phyloP scores from a whole-genome alignment of 1,140 invertebrate genomes.

The Halesus radiatus region DNA sequence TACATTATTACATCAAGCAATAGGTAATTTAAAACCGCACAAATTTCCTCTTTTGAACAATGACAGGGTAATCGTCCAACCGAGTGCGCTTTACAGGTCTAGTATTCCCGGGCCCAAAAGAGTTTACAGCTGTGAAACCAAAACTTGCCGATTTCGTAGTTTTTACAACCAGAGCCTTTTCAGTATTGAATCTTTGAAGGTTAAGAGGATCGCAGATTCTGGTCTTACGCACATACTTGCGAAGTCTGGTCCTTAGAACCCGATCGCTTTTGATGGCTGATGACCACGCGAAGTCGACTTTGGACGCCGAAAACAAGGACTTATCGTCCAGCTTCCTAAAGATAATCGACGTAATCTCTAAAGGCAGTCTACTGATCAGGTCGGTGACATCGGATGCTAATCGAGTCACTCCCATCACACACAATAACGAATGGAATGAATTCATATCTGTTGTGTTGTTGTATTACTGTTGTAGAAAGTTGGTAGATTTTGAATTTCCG shows the following conservation, averaged over 20 bases:
- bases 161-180: background rate
- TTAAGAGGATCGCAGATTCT: constrained; percentile 3
- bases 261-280: constrained; percentile 10
- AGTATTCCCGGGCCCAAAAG: background rate
- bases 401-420: no score
- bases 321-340: constrained; percentile 14
- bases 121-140: background rate
- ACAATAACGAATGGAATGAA: no score
- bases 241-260: constrained; percentile 12
- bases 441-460: no score
- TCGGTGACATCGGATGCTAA: no score
- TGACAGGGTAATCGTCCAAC: background rate
- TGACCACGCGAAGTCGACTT: constrained; percentile 11
- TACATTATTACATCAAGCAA: no score
- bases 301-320: background rate
- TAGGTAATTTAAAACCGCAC: background rate
- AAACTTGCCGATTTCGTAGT: background rate
- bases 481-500: no score
- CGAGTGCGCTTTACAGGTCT: background rate
- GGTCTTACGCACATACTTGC: background rate
- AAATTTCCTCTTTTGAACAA: background rate
- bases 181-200: background rate
- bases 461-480: no score
- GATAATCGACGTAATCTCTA: no score
- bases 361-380: no score